These are phyloP conservation scores for Leptopilina drosophilae DNA, from an alignment of 2,888 invertebrate genomes.

Conservation along the genomic window DNA sequence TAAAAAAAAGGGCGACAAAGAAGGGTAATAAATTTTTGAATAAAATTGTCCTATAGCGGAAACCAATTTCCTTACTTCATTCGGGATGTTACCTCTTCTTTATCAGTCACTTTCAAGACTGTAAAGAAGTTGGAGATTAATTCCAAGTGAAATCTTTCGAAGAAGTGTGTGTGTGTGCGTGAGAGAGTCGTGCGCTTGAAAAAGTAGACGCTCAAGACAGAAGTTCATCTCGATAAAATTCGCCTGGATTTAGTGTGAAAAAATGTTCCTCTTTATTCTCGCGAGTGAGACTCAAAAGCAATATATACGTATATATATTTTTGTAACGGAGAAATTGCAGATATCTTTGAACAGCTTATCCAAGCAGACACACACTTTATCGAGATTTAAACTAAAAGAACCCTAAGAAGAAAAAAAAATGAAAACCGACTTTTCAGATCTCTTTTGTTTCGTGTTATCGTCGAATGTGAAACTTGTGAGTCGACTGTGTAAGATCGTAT, in stretches of 20 bases:
- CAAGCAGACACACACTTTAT: conserved; percentile 32
- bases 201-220: conserved; percentile 31
- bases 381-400: conserved; percentile 23
- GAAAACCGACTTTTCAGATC: conserved; percentile 17
- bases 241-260: conserved; percentile 22
- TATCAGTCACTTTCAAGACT: conserved; percentile 32
- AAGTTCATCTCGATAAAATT: conserved; percentile 39
- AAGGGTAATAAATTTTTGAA: conserved; percentile 5
- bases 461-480: conserved; percentile 25
- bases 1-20: background rate
- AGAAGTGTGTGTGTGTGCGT: background rate
- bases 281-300: conserved; percentile 3
- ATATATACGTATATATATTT: background rate
- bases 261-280: conserved; percentile 34
- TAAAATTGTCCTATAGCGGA: conserved; percentile 7
- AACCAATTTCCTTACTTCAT: conserved; percentile 9
- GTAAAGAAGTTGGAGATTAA: conserved; percentile 25
- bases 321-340: conserved; percentile 17
- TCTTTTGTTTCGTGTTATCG: conserved; percentile 33
- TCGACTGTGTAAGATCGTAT: conserved; percentile 23
- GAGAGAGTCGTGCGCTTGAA: conserved; percentile 11
- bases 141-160: conserved; percentile 31
- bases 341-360: conserved; percentile 38
- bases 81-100: background rate
- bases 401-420: background rate